These are phyloP conservation scores for Drosophila birchii DNA, from an alignment of 2,888 invertebrate genomes.

Conservation along the genomic window DNA sequence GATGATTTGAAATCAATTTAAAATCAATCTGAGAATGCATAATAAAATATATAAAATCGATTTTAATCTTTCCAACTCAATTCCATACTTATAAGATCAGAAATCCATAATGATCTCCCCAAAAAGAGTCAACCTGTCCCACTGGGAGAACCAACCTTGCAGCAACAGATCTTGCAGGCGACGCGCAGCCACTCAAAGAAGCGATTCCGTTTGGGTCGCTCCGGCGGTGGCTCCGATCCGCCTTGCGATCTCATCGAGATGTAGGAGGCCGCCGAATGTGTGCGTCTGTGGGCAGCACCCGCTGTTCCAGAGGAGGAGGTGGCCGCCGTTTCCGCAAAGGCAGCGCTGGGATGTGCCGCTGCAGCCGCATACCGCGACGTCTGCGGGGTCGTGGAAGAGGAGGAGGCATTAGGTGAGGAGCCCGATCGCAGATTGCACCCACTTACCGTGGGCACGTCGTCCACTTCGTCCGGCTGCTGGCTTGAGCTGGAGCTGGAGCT, in stretches of 20 bases:
- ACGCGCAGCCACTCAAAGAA: constrained; percentile 73
- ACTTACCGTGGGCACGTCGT: constrained; percentile 75
- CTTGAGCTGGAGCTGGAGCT: constrained; percentile 71
- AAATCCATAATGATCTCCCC: not conserved
- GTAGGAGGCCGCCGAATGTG: constrained; percentile 76
- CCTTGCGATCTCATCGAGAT: constrained; percentile 75
- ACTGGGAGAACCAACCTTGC: constrained; percentile 67
- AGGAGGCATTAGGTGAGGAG: constrained; percentile 17
- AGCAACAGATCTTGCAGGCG: constrained; percentile 61
- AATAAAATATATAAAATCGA: not conserved
- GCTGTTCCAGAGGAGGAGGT: constrained; percentile 21
- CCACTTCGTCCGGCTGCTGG: constrained; percentile 70
- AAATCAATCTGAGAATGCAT: too few species aligned
- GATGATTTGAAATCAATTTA: not conserved
- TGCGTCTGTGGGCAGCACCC: constrained; percentile 69
- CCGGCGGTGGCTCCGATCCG: constrained; percentile 48
- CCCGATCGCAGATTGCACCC: constrained; percentile 8
- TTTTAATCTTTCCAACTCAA: not conserved
- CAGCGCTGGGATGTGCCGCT: constrained; percentile 65
- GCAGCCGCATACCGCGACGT: constrained; percentile 60
- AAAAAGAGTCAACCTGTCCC: not conserved
- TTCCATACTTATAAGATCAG: not conserved
- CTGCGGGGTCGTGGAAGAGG: constrained; percentile 52
- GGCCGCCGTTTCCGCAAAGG: constrained; percentile 63
- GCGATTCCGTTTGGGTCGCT: constrained; percentile 76